Conservation (phyloP, 37 sponge, comb jelly and placozoan genomes). For the Agelas oroides region DNA sequence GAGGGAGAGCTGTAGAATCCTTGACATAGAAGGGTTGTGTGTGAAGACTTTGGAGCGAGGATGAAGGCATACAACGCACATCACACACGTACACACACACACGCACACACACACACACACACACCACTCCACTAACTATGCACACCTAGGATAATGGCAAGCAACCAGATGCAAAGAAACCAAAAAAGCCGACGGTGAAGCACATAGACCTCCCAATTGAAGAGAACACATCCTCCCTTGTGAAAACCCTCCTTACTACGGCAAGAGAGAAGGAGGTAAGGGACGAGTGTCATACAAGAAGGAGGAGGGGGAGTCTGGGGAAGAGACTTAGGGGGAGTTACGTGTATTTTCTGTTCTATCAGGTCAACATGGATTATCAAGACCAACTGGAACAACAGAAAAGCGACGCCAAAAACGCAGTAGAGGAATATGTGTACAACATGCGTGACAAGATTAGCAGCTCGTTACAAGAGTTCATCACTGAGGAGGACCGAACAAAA, state of each 20-base stretch:
- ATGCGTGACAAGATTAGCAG: slow-evolving; percentile 84
- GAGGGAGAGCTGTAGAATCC: slow-evolving; percentile 7
- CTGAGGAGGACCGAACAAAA: slow-evolving; percentile 57
- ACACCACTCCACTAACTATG: too few relatives aligned
- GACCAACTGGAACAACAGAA: slow-evolving; percentile 84
- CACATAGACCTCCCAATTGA: slow-evolving; percentile 68
- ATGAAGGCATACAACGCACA: too few relatives aligned
- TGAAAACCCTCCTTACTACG: slow-evolving; percentile 47
- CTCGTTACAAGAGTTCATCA: slow-evolving; percentile 69
- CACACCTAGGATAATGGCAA: slow-evolving; percentile 28
- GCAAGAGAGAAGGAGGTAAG: slow-evolving; percentile 80
- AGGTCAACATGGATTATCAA: slow-evolving; percentile 75
- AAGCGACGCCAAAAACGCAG: slow-evolving; percentile 86
- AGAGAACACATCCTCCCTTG: slow-evolving; percentile 45
- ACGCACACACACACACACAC: too few relatives aligned
- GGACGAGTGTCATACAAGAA: not conserved
- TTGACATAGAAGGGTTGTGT: too few relatives aligned
- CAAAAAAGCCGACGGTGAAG: slow-evolving; percentile 73
- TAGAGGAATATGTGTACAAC: slow-evolving; percentile 98
- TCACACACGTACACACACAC: too few relatives aligned
- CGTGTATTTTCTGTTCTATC: too few relatives aligned
- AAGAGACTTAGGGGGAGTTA: not conserved
- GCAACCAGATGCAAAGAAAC: slow-evolving; percentile 63
- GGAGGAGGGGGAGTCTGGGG: not conserved
- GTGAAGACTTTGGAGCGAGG: too few relatives aligned